Evolutionary conservation across 2,888 invertebrate species (phyloP).

Genomic region (Mesopsocus fuscifrons): DNA sequence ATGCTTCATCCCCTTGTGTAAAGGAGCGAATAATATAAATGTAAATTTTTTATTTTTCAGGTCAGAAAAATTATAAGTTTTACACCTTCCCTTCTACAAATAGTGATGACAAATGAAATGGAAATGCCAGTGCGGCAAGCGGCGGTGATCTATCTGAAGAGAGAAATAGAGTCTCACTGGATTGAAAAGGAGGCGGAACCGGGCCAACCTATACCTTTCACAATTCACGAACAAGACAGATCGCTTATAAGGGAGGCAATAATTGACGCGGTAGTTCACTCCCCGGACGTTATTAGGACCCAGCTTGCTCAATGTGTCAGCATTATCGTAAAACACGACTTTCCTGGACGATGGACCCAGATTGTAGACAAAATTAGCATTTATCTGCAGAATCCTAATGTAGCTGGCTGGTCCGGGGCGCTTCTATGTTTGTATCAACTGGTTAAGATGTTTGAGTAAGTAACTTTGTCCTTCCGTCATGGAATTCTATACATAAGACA

Average conservation of each 20-base stretch:
- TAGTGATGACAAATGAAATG: constrained; percentile 77
- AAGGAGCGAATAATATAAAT: too few relatives aligned
- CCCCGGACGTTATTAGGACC: constrained; percentile 74
- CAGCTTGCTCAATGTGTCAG: constrained; percentile 87
- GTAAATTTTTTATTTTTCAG: too few relatives aligned
- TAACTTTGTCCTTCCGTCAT: constrained; percentile 16
- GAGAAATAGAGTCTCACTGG: constrained; percentile 79
- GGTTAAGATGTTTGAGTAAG: constrained; percentile 70
- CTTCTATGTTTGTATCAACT: constrained; percentile 80
- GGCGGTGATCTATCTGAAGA: constrained; percentile 92
- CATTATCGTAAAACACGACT: constrained; percentile 87
- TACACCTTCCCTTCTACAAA: constrained; percentile 79
- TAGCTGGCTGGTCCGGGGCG: constrained; percentile 76
- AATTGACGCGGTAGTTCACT: constrained; percentile 88
- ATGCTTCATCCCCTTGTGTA: too few relatives aligned
- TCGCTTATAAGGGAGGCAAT: constrained; percentile 80
- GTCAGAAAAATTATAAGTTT: constrained; percentile 92
- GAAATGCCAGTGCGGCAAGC: constrained; percentile 89
- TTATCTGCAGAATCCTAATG: constrained; percentile 80
- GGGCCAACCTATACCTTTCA: constrained; percentile 57
- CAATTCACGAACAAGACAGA: constrained; percentile 90
- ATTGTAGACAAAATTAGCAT: constrained; percentile 89
- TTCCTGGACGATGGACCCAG: constrained; percentile 87
- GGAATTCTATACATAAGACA: too few relatives aligned
- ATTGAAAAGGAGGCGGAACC: constrained; percentile 57